These are phyloP conservation scores for Taeniopygia guttata DNA, from an alignment of 2,797 vertebrate species.

Conservation along the genomic window DNA sequence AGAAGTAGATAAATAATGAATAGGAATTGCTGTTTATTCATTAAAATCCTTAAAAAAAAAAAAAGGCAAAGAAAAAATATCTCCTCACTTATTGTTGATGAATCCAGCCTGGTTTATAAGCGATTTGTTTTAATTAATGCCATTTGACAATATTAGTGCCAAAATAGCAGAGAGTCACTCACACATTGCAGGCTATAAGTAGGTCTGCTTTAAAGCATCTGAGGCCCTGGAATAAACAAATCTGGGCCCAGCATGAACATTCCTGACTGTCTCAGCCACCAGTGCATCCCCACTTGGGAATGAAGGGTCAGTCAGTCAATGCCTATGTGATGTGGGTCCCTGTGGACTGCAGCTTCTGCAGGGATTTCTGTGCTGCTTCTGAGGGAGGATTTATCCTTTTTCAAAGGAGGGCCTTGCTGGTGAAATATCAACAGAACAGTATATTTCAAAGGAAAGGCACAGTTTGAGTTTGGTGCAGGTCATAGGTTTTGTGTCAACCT, in stretches of 20 bases:
- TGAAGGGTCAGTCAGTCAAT: neutral
- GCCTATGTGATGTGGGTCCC: fast-evolving
- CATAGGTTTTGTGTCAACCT: neutral
- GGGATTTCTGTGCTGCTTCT: neutral
- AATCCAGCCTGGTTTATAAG: constrained; percentile 38
- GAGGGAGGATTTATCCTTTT: neutral
- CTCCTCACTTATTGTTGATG: constrained; percentile 57
- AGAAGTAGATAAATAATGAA: constrained; percentile 79
- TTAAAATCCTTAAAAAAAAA: constrained; percentile 61
- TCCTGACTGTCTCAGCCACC: neutral
- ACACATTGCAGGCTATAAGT: neutral
- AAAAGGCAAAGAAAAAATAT: neutral
- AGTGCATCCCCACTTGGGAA: neutral
- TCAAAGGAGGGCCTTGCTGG: neutral
- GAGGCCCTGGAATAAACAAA: neutral
- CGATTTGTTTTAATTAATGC: constrained; percentile 66
- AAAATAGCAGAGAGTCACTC: neutral
- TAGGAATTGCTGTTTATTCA: constrained; percentile 77
- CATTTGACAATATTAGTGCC: constrained; percentile 47
- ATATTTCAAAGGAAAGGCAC: neutral
- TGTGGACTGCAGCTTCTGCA: neutral
- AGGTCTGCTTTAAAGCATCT: neutral
- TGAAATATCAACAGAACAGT: neutral
- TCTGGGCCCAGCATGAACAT: neutral
- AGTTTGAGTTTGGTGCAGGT: neutral